A percentile compares a stretch with the other conserved stretches of the same genome.
Evolutionary conservation across 2,888 invertebrate species (phyloP).

Genomic region (Agonopterix alstromeriana): DNA sequence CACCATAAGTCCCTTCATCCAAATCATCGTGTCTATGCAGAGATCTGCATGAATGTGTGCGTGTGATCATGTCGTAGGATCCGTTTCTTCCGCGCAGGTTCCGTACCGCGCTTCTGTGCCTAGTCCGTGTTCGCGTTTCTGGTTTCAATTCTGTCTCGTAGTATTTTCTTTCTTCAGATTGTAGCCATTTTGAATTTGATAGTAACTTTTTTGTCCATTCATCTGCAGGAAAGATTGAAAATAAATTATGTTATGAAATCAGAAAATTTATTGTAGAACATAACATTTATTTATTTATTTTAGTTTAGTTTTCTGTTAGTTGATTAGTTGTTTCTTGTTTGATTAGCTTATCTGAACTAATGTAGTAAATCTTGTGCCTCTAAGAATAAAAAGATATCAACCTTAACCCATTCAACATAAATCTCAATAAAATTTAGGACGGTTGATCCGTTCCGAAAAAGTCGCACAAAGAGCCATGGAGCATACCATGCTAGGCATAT

Average conservation of each 20-base stretch:
- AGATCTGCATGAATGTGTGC: slow-evolving; percentile 58
- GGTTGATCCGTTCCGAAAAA: too few species aligned
- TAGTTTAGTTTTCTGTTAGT: too few species aligned
- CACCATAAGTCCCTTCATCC: slow-evolving; percentile 55
- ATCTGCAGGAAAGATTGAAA: slow-evolving; percentile 59
- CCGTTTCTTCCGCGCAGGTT: slow-evolving; percentile 37
- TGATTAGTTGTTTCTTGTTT: too few species aligned
- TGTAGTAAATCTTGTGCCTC: too few species aligned
- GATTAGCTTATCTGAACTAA: too few species aligned
- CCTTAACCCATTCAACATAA: neutral
- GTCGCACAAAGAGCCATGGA: too few species aligned
- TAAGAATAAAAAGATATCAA: too few species aligned
- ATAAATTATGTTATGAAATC: too few species aligned
- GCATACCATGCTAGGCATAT: too few species aligned
- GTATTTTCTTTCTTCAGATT: slow-evolving; percentile 76
- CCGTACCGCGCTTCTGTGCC: slow-evolving; percentile 46
- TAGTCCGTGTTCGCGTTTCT: slow-evolving; percentile 29
- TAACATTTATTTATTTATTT: too few species aligned
- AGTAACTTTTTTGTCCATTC: slow-evolving; percentile 84
- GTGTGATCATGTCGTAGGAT: slow-evolving; percentile 57
- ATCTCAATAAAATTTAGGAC: slow-evolving; percentile 34
- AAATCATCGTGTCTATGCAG: slow-evolving; percentile 48
- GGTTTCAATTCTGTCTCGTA: slow-evolving; percentile 63
- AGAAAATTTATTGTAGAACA: too few species aligned
- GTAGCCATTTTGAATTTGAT: slow-evolving; percentile 82